Conservation (phyloP, 2,888 invertebrate species). For the Trissolcus brochymenae region DNA sequence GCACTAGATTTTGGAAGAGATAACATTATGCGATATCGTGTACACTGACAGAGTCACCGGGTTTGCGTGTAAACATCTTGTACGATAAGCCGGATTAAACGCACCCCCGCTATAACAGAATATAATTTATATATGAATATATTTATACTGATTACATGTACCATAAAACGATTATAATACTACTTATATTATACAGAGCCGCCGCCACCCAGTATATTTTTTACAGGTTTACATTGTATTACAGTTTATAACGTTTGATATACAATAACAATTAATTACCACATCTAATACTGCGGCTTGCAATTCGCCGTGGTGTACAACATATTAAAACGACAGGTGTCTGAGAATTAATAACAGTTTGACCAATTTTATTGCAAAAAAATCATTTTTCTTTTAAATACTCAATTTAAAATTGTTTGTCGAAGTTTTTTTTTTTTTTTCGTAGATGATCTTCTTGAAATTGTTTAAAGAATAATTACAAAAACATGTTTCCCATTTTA, state of each 20-base stretch:
- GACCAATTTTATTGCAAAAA: no score
- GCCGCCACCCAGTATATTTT: conserved; percentile 77
- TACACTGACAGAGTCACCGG: conserved; percentile 31
- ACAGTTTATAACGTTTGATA: conserved; percentile 77
- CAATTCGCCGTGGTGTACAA: conserved; percentile 58
- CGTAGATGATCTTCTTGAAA: no score
- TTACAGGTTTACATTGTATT: conserved; percentile 77
- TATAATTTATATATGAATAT: conserved; percentile 72
- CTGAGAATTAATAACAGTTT: conserved; percentile 39
- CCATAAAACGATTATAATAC: conserved; percentile 74
- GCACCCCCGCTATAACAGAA: conserved; percentile 63
- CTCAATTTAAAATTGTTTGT: no score
- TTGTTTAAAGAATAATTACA: no score
- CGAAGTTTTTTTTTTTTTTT: no score
- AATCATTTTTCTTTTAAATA: no score
- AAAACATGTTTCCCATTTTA: no score
- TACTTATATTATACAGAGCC: conserved; percentile 76
- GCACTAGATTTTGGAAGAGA: no score
- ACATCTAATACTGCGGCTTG: conserved; percentile 48
- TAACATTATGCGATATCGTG: no score
- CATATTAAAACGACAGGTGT: conserved; percentile 56
- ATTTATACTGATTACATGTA: conserved; percentile 75
- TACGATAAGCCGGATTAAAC: conserved; percentile 61
- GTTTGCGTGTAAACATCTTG: conserved; percentile 58
- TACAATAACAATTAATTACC: conserved; percentile 74